These are phyloP conservation scores for Hydropsyche tenuis DNA, from an alignment of 1,140 invertebrate genomes.

Conservation along the genomic window DNA sequence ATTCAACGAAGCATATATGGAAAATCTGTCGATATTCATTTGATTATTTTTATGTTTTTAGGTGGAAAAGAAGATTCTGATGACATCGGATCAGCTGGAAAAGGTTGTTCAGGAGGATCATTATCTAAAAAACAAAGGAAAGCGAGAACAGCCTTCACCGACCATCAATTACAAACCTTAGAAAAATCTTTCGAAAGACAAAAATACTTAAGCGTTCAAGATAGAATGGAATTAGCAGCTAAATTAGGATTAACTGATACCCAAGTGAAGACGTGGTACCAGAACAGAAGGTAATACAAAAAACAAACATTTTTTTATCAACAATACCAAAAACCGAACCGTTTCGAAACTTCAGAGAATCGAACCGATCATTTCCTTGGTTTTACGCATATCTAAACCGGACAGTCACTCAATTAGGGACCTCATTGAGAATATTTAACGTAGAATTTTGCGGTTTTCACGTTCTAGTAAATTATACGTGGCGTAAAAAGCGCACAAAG, in stretches of 20 bases:
- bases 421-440: not conserved
- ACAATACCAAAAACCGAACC: not conserved
- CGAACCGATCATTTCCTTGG: not conserved
- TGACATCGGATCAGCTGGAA: slow-evolving; percentile 45
- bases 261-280: slow-evolving; percentile 99
- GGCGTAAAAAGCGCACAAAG: not conserved
- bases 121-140: slow-evolving; percentile 94
- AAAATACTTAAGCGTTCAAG: slow-evolving; percentile 98
- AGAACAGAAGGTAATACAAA: slow-evolving; percentile 97
- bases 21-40: no score
- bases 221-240: slow-evolving; percentile 96
- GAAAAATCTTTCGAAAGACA: slow-evolving; percentile 98
- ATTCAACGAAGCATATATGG: not conserved
- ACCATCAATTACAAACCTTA: slow-evolving; percentile 95
- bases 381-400: not conserved
- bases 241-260: slow-evolving; percentile 96
- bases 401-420: not conserved
- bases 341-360: not conserved
- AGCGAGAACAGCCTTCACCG: slow-evolving; percentile 97
- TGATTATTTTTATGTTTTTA: slow-evolving; percentile 2
- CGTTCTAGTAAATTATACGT: not conserved
- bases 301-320: not conserved
- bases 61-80: slow-evolving; percentile 49
- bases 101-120: slow-evolving; percentile 37
- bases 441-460: not conserved